Evolutionary conservation across 2,113 vertebrate genomes (phyloP), one percentile per base, ranked within the genome.

Genomic region (Lichenostomus cassidix): DNA sequence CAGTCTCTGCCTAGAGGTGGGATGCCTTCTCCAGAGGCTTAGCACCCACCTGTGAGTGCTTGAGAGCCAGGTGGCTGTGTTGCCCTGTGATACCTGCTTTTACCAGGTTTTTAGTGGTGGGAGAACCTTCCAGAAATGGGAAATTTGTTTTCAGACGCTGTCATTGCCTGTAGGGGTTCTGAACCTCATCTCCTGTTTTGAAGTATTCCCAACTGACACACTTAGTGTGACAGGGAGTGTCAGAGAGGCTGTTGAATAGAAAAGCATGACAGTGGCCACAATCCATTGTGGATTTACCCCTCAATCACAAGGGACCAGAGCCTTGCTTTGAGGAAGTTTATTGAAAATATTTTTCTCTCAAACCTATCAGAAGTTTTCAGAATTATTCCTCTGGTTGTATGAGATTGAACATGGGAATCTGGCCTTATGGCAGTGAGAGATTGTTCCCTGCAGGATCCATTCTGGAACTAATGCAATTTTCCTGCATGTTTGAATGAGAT

Each of bases 401-500:
- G 21, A 15, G 24, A 47, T 81, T 77, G 52, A 90, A 75, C 46
- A 21, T 50, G 41, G 76, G 82, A 88, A 93, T 60, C 35, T 67
- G 53, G 50, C 53, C 82, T 67, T 41, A 18, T 41, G 47, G 52
- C 73, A 68, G 41, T 84, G 83, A 92, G 59, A 73, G 42, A 87
- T 82, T 80, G n/a, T 76, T 95, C 86, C 83, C 92, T 90, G 80
- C 41, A 92, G 88, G 88, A 68, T 87, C 74, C 5, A 8, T 80
- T 85, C 80, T 90, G 78, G 77, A 95, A 94, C 83, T 47, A 92
- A 89, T 62, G 83, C 29, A 68, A 89, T 95, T 95, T 94, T 84
- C 68, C 73, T 78, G 65, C 44, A 42, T 75, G 60, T 95, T 94
- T 88, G 85, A 95, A 92, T 58, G 87, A 95, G 70, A 90, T 2